phyloP scores from a whole-genome alignment of 1,140 invertebrate species.

The Aphidius gifuensis region DNA sequence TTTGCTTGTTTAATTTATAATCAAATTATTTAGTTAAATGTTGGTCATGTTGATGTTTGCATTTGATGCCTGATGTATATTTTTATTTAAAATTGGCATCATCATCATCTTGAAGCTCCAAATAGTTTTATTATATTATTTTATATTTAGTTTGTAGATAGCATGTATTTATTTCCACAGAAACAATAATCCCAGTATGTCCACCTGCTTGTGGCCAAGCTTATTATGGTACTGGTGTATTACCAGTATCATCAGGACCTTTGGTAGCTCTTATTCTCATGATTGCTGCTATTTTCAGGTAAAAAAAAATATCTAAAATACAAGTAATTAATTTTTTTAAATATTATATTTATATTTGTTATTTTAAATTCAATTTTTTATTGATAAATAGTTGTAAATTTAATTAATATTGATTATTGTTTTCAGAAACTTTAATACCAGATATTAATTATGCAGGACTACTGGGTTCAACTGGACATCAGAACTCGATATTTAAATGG shows the following conservation, averaged over 20 bases:
- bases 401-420: conserved; percentile 26
- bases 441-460: conserved; percentile 70
- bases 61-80: too few relatives aligned
- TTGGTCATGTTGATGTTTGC: too few relatives aligned
- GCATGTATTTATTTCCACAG: conserved; percentile 60
- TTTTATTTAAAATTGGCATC: too few relatives aligned
- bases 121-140: too few relatives aligned
- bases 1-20: conserved; percentile 2
- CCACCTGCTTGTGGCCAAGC: conserved; percentile 85
- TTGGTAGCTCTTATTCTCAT: conserved; percentile 51
- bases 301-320: conserved; percentile 28
- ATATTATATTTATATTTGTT: background rate
- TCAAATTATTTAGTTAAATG: conserved; percentile 14
- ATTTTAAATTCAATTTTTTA: background rate
- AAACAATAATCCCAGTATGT: conserved; percentile 87
- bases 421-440: conserved; percentile 65
- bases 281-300: conserved; percentile 47
- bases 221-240: conserved; percentile 59
- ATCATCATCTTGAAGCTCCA: too few relatives aligned
- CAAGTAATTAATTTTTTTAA: conserved; percentile 11
- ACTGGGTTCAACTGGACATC: conserved; percentile 37
- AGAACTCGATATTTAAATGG: conserved; percentile 39
- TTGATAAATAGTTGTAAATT: background rate
- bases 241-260: conserved; percentile 46
- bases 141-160: conserved; percentile 21